phyloP scores from a whole-genome alignment of 2,113 vertebrate genomes.

The Tyto alba region DNA sequence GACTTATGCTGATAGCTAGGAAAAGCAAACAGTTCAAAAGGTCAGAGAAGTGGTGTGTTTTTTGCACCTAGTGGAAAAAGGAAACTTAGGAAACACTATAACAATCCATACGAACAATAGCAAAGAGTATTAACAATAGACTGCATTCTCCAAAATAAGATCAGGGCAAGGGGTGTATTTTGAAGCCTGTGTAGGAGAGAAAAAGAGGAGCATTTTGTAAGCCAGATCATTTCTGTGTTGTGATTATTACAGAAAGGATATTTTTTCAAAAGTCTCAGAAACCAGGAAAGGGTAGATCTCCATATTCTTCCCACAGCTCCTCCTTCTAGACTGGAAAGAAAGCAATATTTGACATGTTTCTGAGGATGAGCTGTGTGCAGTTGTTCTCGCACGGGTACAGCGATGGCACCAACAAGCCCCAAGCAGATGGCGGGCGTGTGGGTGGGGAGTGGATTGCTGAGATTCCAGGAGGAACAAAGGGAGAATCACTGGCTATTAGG shows the following conservation, averaged over 20 bases:
- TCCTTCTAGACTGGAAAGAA: background rate
- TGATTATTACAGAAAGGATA: background rate
- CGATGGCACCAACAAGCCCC: background rate
- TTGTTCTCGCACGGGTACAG: background rate
- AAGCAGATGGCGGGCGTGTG: background rate
- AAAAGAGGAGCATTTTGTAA: background rate
- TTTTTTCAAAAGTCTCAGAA: background rate
- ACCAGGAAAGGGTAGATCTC: background rate
- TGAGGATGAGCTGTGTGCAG: background rate
- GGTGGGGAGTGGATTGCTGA: background rate
- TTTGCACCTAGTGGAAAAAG: background rate
- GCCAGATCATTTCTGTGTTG: background rate
- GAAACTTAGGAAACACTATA: background rate
- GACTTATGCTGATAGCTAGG: background rate
- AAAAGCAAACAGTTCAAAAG: background rate
- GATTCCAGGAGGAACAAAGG: slow-evolving; percentile 15
- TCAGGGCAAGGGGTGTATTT: background rate
- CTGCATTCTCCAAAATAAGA: background rate
- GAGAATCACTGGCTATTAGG: background rate
- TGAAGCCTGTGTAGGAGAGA: background rate
- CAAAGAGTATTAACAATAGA: background rate
- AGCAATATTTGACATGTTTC: background rate
- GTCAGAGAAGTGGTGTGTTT: background rate
- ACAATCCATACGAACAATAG: background rate
- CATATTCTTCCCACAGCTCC: background rate